Evolutionary conservation across 2,113 vertebrate genomes (phyloP).

Genomic region (Proteles cristata): DNA sequence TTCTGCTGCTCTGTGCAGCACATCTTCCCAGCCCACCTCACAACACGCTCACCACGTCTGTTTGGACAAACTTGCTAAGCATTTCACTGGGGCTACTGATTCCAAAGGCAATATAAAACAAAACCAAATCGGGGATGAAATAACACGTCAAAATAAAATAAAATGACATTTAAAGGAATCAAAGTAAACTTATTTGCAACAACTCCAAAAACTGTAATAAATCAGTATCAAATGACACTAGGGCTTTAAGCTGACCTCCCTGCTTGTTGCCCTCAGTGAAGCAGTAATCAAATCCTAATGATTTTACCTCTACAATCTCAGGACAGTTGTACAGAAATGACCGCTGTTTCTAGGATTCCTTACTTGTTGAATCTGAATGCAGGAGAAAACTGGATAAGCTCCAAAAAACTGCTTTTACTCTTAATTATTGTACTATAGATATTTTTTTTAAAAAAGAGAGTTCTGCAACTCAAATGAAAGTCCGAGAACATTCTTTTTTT

Average conservation of each 20-base stretch:
- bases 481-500: no score
- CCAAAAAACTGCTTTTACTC: no score
- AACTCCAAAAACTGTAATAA: slow-evolving; percentile 24
- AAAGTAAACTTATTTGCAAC: slow-evolving; percentile 14
- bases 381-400: no score
- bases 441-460: no score
- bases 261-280: no score
- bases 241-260: neutral
- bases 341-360: no score
- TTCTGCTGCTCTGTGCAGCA: neutral
- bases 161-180: neutral
- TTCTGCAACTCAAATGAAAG: no score
- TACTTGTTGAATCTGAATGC: no score
- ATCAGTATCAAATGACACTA: neutral
- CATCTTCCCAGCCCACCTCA: neutral
- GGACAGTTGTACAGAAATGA: no score
- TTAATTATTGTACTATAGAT: no score
- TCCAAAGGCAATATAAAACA: neutral
- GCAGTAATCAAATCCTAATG: no score
- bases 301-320: no score
- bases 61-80: neutral
- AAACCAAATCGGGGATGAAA: neutral
- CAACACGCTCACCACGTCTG: neutral
- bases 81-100: neutral
- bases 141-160: neutral